These are phyloP conservation scores for Atta colombica DNA, from an alignment of 1,140 invertebrate genomes.

Conservation along the genomic window DNA sequence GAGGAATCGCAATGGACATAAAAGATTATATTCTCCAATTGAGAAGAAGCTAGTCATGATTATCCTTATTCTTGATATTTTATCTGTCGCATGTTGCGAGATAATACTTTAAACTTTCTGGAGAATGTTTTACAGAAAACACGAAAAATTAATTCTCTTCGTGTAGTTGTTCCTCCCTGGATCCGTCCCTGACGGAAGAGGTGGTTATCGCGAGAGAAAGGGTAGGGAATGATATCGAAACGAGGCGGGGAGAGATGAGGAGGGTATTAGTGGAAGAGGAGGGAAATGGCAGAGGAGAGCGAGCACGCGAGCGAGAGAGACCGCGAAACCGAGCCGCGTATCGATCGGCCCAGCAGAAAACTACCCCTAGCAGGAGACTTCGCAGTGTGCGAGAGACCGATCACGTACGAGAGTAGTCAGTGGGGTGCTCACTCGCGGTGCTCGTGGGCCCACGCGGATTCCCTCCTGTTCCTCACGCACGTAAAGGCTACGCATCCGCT, in stretches of 20 bases:
- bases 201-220: slow-evolving; percentile 18
- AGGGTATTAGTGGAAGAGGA: not conserved
- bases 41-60: not conserved
- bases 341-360: slow-evolving; percentile 82
- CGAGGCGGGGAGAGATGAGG: not conserved
- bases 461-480: slow-evolving; percentile 19
- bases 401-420: slow-evolving; percentile 65
- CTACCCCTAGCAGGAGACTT: slow-evolving; percentile 77
- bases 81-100: not conserved
- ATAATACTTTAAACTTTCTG: not conserved
- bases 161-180: not conserved
- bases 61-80: not conserved
- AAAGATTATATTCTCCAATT: not conserved
- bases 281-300: slow-evolving; percentile 61
- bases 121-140: not conserved
- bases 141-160: not conserved
- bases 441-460: slow-evolving; percentile 75
- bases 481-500: slow-evolving; percentile 21
- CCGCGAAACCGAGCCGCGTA: slow-evolving; percentile 74
- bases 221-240: slow-evolving; percentile 11
- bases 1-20: slow-evolving; percentile 38
- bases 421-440: slow-evolving; percentile 75
- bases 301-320: slow-evolving; percentile 8
- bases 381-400: slow-evolving; percentile 79
- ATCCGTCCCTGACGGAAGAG: slow-evolving; percentile 40